Evolutionary conservation across 2,113 vertebrate genomes (phyloP).

Genomic region (Rhea americana): DNA sequence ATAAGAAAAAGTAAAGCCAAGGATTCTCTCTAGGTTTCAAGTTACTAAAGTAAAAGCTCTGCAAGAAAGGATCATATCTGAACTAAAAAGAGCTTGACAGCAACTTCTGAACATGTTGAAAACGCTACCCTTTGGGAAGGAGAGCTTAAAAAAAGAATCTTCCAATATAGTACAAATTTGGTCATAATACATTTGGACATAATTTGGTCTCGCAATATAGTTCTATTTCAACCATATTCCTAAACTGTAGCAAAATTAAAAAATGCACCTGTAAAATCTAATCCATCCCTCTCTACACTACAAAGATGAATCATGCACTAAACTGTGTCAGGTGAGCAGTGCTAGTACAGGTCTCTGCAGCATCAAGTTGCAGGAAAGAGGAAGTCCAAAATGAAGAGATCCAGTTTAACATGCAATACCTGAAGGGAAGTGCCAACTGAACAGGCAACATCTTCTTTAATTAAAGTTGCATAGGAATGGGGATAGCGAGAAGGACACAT

Average conservation of each 20-base stretch:
- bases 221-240: not conserved
- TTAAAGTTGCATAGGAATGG: conserved; percentile 66
- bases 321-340: not conserved
- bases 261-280: not conserved
- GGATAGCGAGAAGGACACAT: conserved; percentile 81
- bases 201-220: not conserved
- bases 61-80: conserved; percentile 11
- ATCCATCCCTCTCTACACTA: not conserved
- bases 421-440: conserved; percentile 87
- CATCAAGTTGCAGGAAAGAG: not conserved
- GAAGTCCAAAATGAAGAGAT: not conserved
- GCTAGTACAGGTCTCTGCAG: not conserved
- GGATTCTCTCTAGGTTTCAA: conserved; percentile 2
- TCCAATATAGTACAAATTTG: not conserved
- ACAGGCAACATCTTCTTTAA: conserved; percentile 82
- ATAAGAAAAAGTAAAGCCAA: not conserved
- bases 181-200: not conserved
- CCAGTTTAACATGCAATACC: conserved; percentile 66
- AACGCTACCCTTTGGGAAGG: not conserved
- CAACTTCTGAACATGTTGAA: not conserved
- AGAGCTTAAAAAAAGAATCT: not conserved
- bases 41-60: conserved; percentile 17
- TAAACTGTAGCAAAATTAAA: not conserved
- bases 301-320: not conserved
- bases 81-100: not conserved